Evolutionary conservation across 2,888 invertebrate species (phyloP).

Genomic region (Macrophya alboannulata): DNA sequence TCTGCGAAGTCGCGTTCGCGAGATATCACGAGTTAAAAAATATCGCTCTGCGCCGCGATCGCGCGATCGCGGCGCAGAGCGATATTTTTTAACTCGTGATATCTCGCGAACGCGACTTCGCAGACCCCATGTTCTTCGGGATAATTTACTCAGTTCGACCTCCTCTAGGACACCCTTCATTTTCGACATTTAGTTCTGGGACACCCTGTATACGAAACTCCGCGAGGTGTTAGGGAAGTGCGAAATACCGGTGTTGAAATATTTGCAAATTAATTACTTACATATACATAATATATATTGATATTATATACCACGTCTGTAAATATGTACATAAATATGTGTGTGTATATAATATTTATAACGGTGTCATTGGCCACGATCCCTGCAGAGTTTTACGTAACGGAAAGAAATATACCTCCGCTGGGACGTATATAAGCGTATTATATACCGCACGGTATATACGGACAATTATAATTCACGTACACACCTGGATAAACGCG

Average conservation of each 20-base stretch:
- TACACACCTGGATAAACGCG: too few species aligned
- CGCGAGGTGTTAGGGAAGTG: not conserved
- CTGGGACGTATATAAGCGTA: not conserved
- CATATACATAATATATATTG: conserved; percentile 1
- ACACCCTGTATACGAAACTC: not conserved
- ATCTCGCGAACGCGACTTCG: too few species aligned
- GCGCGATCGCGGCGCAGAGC: too few species aligned
- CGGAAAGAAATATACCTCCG: conserved; percentile 25
- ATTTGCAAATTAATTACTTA: conserved; percentile 37
- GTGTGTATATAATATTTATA: not conserved
- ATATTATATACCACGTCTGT: not conserved
- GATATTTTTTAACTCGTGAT: too few species aligned
- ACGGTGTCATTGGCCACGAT: conserved; percentile 52
- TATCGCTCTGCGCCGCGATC: too few species aligned
- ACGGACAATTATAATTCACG: not conserved
- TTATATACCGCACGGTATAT: not conserved
- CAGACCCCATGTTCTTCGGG: too few species aligned
- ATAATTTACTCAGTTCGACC: too few species aligned
- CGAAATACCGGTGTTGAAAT: conserved; percentile 31
- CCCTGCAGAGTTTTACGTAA: conserved; percentile 36
- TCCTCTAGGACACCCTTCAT: too few species aligned
- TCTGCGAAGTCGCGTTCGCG: too few species aligned
- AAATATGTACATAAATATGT: not conserved
- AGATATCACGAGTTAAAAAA: too few species aligned
- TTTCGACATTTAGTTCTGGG: too few species aligned